Evolutionary conservation across 2,888 invertebrate genomes (phyloP).

Genomic region (Drosophila hamatofila): DNA sequence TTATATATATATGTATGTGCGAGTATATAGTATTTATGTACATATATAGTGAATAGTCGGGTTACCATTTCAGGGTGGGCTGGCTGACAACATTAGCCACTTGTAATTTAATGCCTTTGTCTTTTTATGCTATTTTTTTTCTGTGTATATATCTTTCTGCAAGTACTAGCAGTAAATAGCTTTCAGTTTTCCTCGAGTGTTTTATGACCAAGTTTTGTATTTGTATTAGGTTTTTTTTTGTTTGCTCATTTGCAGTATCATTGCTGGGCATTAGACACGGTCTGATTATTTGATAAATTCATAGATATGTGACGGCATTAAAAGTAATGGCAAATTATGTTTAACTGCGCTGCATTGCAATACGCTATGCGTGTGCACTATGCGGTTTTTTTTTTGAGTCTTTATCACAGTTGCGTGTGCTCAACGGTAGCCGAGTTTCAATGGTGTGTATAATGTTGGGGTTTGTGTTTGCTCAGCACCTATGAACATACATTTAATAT

Average conservation of each 20-base stretch:
- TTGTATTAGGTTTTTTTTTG: slow-evolving; percentile 4
- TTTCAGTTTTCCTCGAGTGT: slow-evolving; percentile 43
- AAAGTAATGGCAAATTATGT: slow-evolving; percentile 58
- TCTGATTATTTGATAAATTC: slow-evolving; percentile 77
- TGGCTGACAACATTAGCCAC: slow-evolving; percentile 25
- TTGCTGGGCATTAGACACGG: slow-evolving; percentile 74
- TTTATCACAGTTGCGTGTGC: neutral
- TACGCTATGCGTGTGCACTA: slow-evolving; percentile 2
- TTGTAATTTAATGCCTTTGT: slow-evolving; percentile 73
- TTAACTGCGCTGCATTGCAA: slow-evolving; percentile 25
- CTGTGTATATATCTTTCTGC: slow-evolving; percentile 43
- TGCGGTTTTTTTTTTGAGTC: neutral
- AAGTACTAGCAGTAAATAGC: slow-evolving; percentile 40
- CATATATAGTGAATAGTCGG: slow-evolving; percentile 41
- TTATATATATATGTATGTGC: neutral
- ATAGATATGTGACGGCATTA: slow-evolving; percentile 69
- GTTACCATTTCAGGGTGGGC: slow-evolving; percentile 22
- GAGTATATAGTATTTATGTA: slow-evolving; percentile 4
- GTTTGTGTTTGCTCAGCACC: neutral
- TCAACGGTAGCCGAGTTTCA: slow-evolving; percentile 4
- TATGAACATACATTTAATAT: neutral
- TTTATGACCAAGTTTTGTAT: slow-evolving; percentile 40
- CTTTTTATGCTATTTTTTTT: slow-evolving; percentile 52
- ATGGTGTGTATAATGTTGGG: slow-evolving; percentile 9
- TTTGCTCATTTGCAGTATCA: slow-evolving; percentile 56